These are phyloP conservation scores for Acropternis orthonyx DNA, from an alignment of 2,797 vertebrate genomes.

Conservation along the genomic window DNA sequence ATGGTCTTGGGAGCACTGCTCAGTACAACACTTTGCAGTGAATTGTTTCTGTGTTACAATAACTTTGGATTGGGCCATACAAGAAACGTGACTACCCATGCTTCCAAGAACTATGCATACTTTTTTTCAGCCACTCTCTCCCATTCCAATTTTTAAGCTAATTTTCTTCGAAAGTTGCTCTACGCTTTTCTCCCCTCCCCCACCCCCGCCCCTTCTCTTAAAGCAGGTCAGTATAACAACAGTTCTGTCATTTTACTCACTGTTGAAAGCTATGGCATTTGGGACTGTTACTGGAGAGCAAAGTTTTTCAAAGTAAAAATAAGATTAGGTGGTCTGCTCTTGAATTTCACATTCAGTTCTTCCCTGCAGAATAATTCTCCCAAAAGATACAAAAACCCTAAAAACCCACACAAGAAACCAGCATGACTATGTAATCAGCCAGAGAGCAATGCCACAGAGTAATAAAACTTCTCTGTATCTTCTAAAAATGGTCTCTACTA, in stretches of 20 bases:
- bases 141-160: neutral
- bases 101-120: neutral
- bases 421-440: neutral
- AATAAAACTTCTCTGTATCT: neutral
- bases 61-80: neutral
- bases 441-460: neutral
- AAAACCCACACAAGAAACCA: neutral
- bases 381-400: neutral
- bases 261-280: neutral
- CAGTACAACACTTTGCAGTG: neutral
- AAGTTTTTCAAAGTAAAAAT: neutral
- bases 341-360: neutral
- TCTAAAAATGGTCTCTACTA: neutral
- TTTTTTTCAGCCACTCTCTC: neutral
- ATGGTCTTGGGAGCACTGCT: neutral
- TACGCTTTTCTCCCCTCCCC: fast-evolving
- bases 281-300: neutral
- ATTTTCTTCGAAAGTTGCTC: neutral
- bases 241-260: neutral
- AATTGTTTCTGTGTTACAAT: neutral
- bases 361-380: neutral
- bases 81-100: neutral
- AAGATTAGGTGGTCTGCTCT: neutral
- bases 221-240: neutral
- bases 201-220: neutral